Percentiles rank a stretch among this genome's conserved stretches.
Evolutionary conservation across 2,888 invertebrate species (phyloP).

Genomic region (Platycheirus rosarum): DNA sequence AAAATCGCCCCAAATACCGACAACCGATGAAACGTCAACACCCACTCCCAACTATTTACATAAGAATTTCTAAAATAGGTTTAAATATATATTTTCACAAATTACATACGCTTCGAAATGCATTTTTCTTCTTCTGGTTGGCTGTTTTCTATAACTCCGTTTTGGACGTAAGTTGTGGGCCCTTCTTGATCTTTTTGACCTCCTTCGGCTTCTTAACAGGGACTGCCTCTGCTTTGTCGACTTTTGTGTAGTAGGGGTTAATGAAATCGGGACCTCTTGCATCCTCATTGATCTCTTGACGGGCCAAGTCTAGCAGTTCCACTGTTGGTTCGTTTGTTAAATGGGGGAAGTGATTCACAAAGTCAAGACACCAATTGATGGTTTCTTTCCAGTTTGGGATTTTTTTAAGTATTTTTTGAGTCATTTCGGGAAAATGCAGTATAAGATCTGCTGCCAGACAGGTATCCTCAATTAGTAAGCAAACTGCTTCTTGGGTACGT

Average conservation of each 20-base stretch:
- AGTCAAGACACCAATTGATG: slow-evolving; percentile 75
- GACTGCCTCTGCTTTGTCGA: not conserved
- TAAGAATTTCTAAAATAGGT: slow-evolving; percentile 61
- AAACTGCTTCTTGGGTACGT: slow-evolving; percentile 69
- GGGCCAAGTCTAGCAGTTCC: slow-evolving; percentile 72
- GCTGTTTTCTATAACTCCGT: slow-evolving; percentile 27
- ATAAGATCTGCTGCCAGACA: slow-evolving; percentile 75
- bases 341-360: slow-evolving; percentile 70
- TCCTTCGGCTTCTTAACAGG: not conserved
- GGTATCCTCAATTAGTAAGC: slow-evolving; percentile 72
- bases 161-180: slow-evolving; percentile 28
- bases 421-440: slow-evolving; percentile 76
- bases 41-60: not conserved
- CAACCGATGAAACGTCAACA: slow-evolving; percentile 77
- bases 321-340: slow-evolving; percentile 73
- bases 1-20: slow-evolving; percentile 88
- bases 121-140: not conserved
- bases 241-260: slow-evolving; percentile 37
- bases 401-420: slow-evolving; percentile 69
- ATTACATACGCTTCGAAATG: slow-evolving; percentile 11
- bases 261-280: slow-evolving; percentile 63
- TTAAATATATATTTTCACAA: slow-evolving; percentile 66
- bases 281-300: slow-evolving; percentile 75
- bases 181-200: slow-evolving; percentile 51
- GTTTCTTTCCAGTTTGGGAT: slow-evolving; percentile 68